phyloP scores from a whole-genome alignment of 2,113 vertebrate species.

The Lophius piscatorius region DNA sequence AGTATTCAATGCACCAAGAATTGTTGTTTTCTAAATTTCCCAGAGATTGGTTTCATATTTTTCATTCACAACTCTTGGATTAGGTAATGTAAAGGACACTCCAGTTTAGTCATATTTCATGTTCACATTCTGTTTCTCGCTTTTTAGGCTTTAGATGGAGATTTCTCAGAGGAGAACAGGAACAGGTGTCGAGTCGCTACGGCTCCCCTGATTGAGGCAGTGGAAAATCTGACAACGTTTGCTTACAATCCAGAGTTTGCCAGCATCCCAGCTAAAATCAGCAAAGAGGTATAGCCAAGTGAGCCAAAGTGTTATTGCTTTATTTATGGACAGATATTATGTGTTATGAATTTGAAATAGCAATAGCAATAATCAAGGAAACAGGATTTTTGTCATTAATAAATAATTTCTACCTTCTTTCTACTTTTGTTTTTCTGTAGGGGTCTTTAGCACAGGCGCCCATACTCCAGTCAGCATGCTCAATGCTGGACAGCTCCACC shows the following conservation, averaged over 20 bases:
- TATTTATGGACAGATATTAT: not conserved
- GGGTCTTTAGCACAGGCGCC: slow-evolving; percentile 93
- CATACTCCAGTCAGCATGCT: slow-evolving; percentile 89
- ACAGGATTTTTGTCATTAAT: not conserved
- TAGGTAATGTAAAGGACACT: not conserved
- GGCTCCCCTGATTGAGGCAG: slow-evolving; percentile 91
- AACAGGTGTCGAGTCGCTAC: slow-evolving; percentile 91
- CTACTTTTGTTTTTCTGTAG: slow-evolving; percentile 63
- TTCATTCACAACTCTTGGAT: slow-evolving; percentile 3
- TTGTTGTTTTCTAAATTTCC: too few relatives aligned
- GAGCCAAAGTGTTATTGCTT: too few relatives aligned
- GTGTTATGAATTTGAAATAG: not conserved
- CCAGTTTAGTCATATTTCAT: not conserved
- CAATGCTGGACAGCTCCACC: slow-evolving; percentile 96
- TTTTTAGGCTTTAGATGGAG: slow-evolving; percentile 91
- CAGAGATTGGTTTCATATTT: too few relatives aligned
- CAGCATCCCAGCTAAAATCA: slow-evolving; percentile 95
- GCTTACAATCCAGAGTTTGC: slow-evolving; percentile 98
- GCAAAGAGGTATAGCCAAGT: slow-evolving; percentile 83
- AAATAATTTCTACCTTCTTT: not conserved
- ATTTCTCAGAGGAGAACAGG: slow-evolving; percentile 98
- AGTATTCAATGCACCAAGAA: too few relatives aligned
- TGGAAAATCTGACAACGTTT: slow-evolving; percentile 94
- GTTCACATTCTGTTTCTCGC: not conserved
- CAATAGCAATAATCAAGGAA: not conserved